Conservation (phyloP, 2,797 vertebrate genomes). For the Enteromius mattozi region DNA sequence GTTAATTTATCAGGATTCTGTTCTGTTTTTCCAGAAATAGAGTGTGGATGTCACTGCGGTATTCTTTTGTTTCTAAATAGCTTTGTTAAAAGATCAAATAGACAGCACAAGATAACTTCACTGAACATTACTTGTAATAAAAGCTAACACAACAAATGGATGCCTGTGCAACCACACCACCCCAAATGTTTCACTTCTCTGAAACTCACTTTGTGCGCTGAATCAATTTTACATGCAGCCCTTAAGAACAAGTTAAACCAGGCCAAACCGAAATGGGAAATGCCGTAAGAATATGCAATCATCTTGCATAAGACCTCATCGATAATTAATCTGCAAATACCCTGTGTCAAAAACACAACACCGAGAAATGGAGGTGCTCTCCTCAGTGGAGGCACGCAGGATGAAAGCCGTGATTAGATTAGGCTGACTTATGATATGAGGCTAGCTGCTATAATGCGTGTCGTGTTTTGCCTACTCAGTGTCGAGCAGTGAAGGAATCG, state of each 20-base stretch:
- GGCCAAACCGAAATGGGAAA: constrained; percentile 43
- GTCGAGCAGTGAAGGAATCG: constrained; percentile 44
- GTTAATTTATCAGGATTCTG: constrained; percentile 19
- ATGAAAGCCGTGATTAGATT: constrained; percentile 60
- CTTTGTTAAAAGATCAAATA: constrained; percentile 13
- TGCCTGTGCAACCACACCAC: not conserved
- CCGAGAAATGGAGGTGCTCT: constrained; percentile 36
- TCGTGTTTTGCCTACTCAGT: constrained; percentile 60
- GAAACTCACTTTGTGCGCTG: constrained; percentile 4
- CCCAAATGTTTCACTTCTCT: not conserved
- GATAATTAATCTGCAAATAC: constrained; percentile 46
- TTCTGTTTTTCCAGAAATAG: not conserved
- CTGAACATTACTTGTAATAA: not conserved
- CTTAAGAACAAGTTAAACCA: constrained; percentile 1
- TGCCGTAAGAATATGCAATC: constrained; percentile 34
- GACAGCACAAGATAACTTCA: not conserved
- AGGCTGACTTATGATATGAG: constrained; percentile 55
- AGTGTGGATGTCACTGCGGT: not conserved
- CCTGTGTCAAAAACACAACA: constrained; percentile 40
- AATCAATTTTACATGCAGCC: constrained; percentile 16
- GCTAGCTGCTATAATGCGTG: constrained; percentile 53
- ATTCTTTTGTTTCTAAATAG: not conserved
- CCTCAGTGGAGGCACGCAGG: constrained; percentile 33
- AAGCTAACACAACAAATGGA: constrained; percentile 1
- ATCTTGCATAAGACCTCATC: constrained; percentile 34